Evolutionary conservation across 2,888 invertebrate genomes (phyloP), one percentile per base, ranked within the genome.

Genomic region (Selenia dentaria): DNA sequence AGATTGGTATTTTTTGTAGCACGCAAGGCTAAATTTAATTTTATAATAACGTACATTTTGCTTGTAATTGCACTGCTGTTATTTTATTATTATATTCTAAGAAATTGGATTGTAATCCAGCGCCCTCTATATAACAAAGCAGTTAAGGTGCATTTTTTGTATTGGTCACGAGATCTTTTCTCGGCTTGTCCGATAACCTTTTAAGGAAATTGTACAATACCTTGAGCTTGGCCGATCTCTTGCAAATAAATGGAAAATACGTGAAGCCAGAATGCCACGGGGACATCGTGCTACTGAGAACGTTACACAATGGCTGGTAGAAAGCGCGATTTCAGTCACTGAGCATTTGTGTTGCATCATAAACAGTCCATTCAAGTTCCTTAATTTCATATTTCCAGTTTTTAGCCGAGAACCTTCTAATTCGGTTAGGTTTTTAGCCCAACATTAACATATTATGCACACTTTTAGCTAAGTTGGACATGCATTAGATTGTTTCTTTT

Each of bases 301-400:
- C 63, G 74, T 82, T 83, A 79, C 79, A 69, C 79, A 82, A 82
- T 70, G 36, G 73, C 72, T 69, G 66, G 74, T 79, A 82, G 82
- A 82, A 83, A 82, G 81, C 75, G 70, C 71, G 75, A 78, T 76
- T 77, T 79, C 74, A 78, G 73, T 67, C 77, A 61, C 68, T 68
- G 67, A 74, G 68, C 64, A 73, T 74, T 70, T 70, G 70, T 66
- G 64, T 71, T 76, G 79, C 76, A 76, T 76, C 79, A 74, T 70
- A 73, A 74, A 70, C 62, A 70, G 63, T 51, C 58, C 58, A 54
- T 54, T 48, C 37, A 33, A 42, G 41, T 42, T 41, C 41, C 37
- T 37, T 48, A 37, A 41, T 41, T 46, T 35, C 11, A 46, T 46
- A 40, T 46, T 36, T 36, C 31, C 34, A 40, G 11, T 27, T 35